Base-by-base conservation (phyloP, 2,113 vertebrate genomes). In the Pelobates fuscus region DNA sequence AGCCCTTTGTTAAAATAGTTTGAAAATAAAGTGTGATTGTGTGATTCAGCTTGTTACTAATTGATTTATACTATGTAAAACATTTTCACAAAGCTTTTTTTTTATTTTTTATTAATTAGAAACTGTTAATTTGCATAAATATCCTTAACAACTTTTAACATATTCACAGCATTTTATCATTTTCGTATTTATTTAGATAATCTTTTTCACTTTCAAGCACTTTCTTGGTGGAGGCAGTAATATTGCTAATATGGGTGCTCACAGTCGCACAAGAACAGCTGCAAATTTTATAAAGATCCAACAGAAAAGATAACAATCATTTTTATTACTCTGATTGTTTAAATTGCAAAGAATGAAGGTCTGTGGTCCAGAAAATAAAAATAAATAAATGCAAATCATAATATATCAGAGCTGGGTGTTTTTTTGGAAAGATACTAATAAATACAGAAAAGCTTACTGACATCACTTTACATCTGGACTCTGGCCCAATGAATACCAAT, bases 361-460 rank as follows among this genome's bases (percentile, higher is more conserved):
- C 6, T 44, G 20, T 24, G 21, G 37, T 65, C 62, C 62, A 65
- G 21, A 20, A 65, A 44, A 24, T 21, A 18, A 15, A 24, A 82
- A 37, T 17, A 29, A 66, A 71, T 32, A 24, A 82, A 63, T 63
- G 77, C 68, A 79, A 68, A 80, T 82, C 77, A 41, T 37, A 58
- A 52, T 41, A 82, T 8, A 70, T 65, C 62, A 65, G 41, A 66
- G 46, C 4, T 43, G 82, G 66, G 7, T 64, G 18, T 11, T 65
- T 84, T 77, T 70, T 84, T 77, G 83, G 88, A 83, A 76, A 80
- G 77, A 20, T 26, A 27, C 46, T 84, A 81, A 82, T 65, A 82
- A 77, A 80, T 58, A 79, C 77, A 64, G 44, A 83, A 85, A 87
- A 81, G 77, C 26, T 30, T 67, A 67, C 80, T 85, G 86, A 85